A percentile compares a stretch with the other conserved stretches of the same genome.
Conservation (phyloP, 2,113 vertebrate genomes). For the Dendrocopos noguchii region DNA sequence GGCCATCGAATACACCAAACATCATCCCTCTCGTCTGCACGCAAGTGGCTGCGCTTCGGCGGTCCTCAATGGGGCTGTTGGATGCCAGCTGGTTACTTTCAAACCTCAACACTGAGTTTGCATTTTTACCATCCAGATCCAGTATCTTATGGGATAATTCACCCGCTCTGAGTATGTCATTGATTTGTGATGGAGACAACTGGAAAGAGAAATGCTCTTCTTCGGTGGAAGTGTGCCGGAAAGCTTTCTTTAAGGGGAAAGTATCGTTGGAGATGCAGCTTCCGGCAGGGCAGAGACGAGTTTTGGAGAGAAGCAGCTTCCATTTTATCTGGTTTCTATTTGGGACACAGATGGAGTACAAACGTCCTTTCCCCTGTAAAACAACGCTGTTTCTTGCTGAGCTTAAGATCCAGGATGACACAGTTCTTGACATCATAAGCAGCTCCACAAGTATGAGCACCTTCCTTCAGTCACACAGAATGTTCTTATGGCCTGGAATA, state of each 20-base stretch:
- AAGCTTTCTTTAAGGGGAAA: constrained; percentile 51
- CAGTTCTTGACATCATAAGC: constrained; percentile 76
- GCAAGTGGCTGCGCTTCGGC: constrained; percentile 86
- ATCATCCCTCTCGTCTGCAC: constrained; percentile 90
- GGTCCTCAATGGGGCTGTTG: constrained; percentile 91
- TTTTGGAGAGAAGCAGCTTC: constrained; percentile 23
- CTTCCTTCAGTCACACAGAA: neutral
- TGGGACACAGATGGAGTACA: constrained; percentile 66
- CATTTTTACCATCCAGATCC: constrained; percentile 74
- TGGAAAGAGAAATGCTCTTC: constrained; percentile 84
- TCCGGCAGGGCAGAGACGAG: neutral
- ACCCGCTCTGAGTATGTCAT: constrained; percentile 81
- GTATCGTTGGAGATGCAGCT: neutral
- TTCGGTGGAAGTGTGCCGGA: constrained; percentile 77
- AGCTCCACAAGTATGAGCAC: neutral
- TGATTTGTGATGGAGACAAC: constrained; percentile 82
- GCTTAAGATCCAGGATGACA: constrained; percentile 74
- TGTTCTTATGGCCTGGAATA: constrained; percentile 42
- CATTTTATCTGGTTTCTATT: constrained; percentile 56
- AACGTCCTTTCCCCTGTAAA: constrained; percentile 52
- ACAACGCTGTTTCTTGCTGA: constrained; percentile 63
- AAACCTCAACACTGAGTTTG: constrained; percentile 84
- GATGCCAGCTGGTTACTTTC: constrained; percentile 93
- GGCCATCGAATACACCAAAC: constrained; percentile 94
- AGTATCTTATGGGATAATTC: constrained; percentile 83